Conservation (phyloP, 2,113 vertebrate genomes). For the Meles meles region DNA sequence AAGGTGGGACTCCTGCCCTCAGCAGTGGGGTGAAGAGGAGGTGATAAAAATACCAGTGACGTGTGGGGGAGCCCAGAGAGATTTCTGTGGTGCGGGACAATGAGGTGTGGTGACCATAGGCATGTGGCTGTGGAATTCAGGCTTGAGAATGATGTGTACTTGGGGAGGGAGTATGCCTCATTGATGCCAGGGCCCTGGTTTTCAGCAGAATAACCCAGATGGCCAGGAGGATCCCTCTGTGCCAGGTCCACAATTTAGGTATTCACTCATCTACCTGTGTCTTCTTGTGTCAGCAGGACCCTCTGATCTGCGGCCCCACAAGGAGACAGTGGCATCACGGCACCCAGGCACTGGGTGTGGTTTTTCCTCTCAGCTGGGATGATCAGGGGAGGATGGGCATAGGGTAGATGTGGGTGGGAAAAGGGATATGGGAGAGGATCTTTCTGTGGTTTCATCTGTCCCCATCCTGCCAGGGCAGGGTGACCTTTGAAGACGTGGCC, state of each 20-base stretch:
- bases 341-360: not conserved
- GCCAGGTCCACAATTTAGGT: not conserved
- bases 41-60: not conserved
- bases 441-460: not conserved
- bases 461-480: not conserved
- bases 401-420: not conserved
- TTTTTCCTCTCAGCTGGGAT: not conserved
- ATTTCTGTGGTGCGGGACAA: not conserved
- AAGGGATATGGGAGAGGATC: not conserved
- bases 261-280: not conserved
- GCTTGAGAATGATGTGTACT: not conserved
- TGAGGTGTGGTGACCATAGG: not conserved
- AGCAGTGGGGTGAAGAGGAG: not conserved
- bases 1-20: not conserved
- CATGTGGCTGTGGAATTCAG: not conserved
- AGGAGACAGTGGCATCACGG: not conserved
- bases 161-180: not conserved
- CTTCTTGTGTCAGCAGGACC: not conserved
- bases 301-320: not conserved
- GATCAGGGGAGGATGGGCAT: not conserved
- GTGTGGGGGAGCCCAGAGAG: not conserved
- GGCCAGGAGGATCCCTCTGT: not conserved
- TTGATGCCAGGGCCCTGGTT: not conserved
- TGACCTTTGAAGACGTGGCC: constrained; percentile 44
- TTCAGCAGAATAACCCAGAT: not conserved